Evolutionary conservation across 2,113 vertebrate species (phyloP).

Genomic region (Galemys pyrenaicus): DNA sequence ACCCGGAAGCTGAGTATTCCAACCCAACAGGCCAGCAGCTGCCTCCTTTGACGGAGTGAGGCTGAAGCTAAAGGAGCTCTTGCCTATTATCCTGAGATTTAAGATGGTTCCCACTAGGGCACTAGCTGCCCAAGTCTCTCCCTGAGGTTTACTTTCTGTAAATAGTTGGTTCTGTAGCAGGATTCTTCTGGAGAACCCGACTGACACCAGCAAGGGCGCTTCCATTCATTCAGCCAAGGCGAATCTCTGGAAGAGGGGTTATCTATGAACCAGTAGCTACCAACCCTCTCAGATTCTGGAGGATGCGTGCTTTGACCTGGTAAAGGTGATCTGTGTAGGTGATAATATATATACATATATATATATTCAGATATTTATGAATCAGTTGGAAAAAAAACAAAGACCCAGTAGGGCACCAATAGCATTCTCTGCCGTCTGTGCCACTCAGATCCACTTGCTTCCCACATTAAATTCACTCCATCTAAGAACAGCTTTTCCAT

Average conservation of each 20-base stretch:
- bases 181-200: not conserved
- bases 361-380: not conserved
- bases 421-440: rapidly evolving
- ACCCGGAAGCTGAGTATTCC: not conserved
- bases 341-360: too few relatives aligned
- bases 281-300: not conserved
- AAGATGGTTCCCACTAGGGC: not conserved
- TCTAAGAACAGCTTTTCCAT: not conserved
- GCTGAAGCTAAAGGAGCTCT: not conserved
- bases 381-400: not conserved
- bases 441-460: not conserved
- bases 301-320: too few relatives aligned
- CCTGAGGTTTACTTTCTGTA: not conserved
- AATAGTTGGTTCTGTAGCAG: not conserved
- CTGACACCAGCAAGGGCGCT: not conserved
- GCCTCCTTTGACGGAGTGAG: not conserved
- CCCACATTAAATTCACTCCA: not conserved
- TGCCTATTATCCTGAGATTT: not conserved
- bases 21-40: not conserved
- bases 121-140: not conserved
- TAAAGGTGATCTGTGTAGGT: not conserved
- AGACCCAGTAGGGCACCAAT: not conserved
- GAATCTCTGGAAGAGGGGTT: not conserved
- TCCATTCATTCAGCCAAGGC: not conserved
- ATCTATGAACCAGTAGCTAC: too few relatives aligned